A percentile compares a stretch with the other conserved stretches of the same genome.
Conservation (phyloP, 2,113 vertebrate species). For the Microtus pennsylvanicus region DNA sequence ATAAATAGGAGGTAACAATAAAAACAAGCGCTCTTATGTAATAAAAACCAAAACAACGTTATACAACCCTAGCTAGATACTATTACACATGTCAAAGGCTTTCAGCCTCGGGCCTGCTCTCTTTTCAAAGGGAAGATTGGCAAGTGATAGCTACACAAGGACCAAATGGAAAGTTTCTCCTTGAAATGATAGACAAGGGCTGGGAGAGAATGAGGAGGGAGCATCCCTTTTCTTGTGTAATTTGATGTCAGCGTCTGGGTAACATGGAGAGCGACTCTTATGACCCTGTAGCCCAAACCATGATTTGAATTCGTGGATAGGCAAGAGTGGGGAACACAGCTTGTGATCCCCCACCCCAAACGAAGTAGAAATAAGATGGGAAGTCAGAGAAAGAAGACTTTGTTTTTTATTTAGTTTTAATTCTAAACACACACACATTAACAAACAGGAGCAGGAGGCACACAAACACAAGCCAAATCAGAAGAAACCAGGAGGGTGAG, state of each 20-base stretch:
- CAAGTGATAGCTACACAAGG: background rate
- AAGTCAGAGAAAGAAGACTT: background rate
- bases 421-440: background rate
- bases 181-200: background rate
- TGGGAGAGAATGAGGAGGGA: background rate
- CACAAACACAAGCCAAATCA: background rate
- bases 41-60: slow-evolving; percentile 56
- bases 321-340: background rate
- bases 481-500: background rate
- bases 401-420: background rate
- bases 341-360: background rate
- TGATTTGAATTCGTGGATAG: background rate
- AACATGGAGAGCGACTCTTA: background rate
- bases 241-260: background rate
- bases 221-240: background rate
- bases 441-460: background rate
- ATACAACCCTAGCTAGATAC: slow-evolving; percentile 29
- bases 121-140: slow-evolving; percentile 37
- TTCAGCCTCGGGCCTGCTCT: background rate
- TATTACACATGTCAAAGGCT: background rate
- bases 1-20: slow-evolving; percentile 41
- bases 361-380: background rate
- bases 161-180: slow-evolving; percentile 44
- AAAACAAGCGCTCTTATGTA: slow-evolving; percentile 51
- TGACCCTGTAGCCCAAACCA: background rate